Evolutionary conservation across 2,888 invertebrate species (phyloP).

Genomic region (Drosophila subquinaria): DNA sequence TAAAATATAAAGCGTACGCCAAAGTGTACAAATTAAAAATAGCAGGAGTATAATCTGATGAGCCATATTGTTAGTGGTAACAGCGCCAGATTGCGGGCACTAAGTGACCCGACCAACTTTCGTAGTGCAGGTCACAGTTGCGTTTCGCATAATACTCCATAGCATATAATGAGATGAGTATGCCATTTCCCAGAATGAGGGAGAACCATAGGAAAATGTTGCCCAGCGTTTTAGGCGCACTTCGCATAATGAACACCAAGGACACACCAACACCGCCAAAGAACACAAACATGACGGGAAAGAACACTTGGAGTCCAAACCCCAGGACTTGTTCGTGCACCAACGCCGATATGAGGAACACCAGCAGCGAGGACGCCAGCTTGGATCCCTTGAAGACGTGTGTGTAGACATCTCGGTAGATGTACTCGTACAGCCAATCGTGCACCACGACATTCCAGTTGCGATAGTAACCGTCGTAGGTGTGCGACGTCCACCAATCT

Average conservation of each 20-base stretch:
- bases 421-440: constrained; percentile 96
- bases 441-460: constrained; percentile 98
- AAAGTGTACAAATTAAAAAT: constrained; percentile 59
- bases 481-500: constrained; percentile 97
- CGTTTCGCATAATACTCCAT: constrained; percentile 88
- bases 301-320: constrained; percentile 93
- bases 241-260: constrained; percentile 87
- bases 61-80: constrained; percentile 53
- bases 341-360: constrained; percentile 92
- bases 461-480: constrained; percentile 94
- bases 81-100: constrained; percentile 87
- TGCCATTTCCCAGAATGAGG: constrained; percentile 91
- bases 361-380: constrained; percentile 87
- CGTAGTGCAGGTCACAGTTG: constrained; percentile 73
- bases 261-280: constrained; percentile 90
- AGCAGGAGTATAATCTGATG: constrained; percentile 32
- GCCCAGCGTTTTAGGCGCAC: constrained; percentile 86
- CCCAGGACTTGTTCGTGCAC: constrained; percentile 95
- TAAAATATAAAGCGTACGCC: constrained; percentile 53
- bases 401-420: constrained; percentile 91
- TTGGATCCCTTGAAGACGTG: constrained; percentile 86
- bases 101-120: constrained; percentile 77
- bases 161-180: constrained; percentile 89
- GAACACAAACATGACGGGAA: constrained; percentile 92
- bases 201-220: constrained; percentile 95